Evolutionary conservation across 2,113 vertebrate genomes (phyloP), one percentile per base, ranked within the genome.

Genomic region (Psettodes erumei): DNA sequence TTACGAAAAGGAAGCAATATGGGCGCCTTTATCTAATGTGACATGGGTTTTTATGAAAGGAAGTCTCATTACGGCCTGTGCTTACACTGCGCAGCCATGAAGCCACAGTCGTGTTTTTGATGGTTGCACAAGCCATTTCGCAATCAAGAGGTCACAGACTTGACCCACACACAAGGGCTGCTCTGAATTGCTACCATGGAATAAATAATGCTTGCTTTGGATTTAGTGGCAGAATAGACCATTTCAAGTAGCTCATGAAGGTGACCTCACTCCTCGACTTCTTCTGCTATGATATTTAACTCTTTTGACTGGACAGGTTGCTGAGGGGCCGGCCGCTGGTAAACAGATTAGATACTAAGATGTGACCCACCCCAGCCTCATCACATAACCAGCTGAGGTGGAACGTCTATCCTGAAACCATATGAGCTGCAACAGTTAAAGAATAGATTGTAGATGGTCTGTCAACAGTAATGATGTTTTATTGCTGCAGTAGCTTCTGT

Each of bases 1-100:
- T 84, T 80, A 81, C 47, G 50, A 15, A 85, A 54, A 79, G 86
- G 78, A 89, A 89, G 81, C 64, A 71, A 40, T 51, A 61, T n/a
- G 83, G n/a, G 27, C 33, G 74, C 68, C 45, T 90, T 88, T 61
- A 90, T 86, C 45, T 76, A 79, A 86, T 38, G 72, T 88, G 85
- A 88, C 83, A 40, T 42, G 42, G 63, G 13, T 51, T 85, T 77
- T 79, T 59, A 62, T 30, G 28, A 66, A 40, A 42, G 67, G 71
- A 86, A 81, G 66, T 86, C 73, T 75, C 68, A 73, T 86, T 81
- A 77, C n/a, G 4, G 59, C 43, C 8, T 27, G 0, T 32, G 63
- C 38, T 75, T 32, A 62, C 4, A 53, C 43, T 27, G 51, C 42
- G 32, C 32, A 70, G 66, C 60, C 59, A 40, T 48, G 28, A n/a